Conservation (phyloP, 2,113 vertebrate species). For the Felis chaus region DNA sequence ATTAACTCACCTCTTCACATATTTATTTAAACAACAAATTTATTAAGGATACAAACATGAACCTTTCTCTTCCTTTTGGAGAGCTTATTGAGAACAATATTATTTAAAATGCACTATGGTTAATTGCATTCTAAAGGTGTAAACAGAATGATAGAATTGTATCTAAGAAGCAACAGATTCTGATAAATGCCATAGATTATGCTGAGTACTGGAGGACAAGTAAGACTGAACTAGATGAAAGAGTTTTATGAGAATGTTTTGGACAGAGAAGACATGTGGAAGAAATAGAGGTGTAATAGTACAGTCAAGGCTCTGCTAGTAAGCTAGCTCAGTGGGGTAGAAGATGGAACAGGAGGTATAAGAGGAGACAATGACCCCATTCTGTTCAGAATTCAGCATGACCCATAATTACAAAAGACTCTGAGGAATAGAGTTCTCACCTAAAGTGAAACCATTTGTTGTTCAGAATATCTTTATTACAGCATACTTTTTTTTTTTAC, state of each 20-base stretch:
- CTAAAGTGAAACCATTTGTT: background rate
- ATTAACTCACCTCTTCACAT: background rate
- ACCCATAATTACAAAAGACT: background rate
- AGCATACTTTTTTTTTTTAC: background rate
- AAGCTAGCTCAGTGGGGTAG: background rate
- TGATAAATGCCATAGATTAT: background rate
- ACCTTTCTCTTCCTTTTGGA: background rate
- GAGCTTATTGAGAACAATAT: background rate
- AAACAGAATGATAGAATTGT: background rate
- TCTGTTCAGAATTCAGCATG: background rate
- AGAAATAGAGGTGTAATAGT: background rate
- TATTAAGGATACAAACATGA: background rate
- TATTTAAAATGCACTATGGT: background rate
- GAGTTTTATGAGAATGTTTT: background rate
- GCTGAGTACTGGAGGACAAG: background rate
- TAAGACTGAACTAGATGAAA: background rate
- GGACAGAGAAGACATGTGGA: background rate
- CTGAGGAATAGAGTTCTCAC: background rate
- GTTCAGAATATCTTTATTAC: background rate
- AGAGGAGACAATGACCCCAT: background rate
- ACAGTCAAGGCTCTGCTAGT: background rate
- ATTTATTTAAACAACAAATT: background rate
- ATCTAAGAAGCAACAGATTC: background rate
- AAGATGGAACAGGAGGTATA: background rate
- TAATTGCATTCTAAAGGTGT: background rate